phyloP scores from a whole-genome alignment of 2,113 vertebrate species.

The Equus quagga region DNA sequence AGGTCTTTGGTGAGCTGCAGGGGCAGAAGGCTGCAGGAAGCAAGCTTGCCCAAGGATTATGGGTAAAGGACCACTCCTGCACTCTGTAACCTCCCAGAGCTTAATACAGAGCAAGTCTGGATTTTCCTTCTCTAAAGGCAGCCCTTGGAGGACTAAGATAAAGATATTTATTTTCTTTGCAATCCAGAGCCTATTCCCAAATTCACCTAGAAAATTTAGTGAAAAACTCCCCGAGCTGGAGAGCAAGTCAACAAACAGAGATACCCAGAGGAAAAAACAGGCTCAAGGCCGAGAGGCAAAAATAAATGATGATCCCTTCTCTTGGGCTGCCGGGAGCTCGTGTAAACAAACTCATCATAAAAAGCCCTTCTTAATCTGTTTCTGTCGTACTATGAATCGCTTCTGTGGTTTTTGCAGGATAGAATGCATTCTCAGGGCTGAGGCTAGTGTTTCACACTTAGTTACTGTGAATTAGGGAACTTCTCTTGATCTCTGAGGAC shows the following conservation, averaged over 20 bases:
- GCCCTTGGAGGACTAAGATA: neutral
- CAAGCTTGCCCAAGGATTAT: neutral
- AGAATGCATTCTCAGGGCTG: neutral
- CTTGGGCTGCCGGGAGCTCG: neutral
- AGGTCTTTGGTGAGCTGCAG: neutral
- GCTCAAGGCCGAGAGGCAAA: slow-evolving; percentile 55
- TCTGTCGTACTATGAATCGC: neutral
- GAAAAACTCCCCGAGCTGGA: neutral
- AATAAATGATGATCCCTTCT: slow-evolving; percentile 41
- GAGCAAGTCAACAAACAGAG: slow-evolving; percentile 21
- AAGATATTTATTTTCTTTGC: neutral
- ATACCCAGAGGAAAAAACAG: neutral
- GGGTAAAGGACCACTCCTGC: neutral
- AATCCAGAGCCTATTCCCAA: neutral
- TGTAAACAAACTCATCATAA: slow-evolving; percentile 34
- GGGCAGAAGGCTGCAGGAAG: neutral
- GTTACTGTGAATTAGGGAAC: neutral
- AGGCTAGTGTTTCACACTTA: neutral
- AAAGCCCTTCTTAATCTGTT: neutral
- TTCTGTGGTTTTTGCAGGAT: neutral
- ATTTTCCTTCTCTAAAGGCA: neutral
- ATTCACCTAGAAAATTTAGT: neutral
- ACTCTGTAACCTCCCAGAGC: too few species aligned
- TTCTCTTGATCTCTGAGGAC: neutral
- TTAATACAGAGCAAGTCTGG: neutral